phyloP scores from a whole-genome alignment of 2,797 vertebrate genomes.

The Cygnus olor region DNA sequence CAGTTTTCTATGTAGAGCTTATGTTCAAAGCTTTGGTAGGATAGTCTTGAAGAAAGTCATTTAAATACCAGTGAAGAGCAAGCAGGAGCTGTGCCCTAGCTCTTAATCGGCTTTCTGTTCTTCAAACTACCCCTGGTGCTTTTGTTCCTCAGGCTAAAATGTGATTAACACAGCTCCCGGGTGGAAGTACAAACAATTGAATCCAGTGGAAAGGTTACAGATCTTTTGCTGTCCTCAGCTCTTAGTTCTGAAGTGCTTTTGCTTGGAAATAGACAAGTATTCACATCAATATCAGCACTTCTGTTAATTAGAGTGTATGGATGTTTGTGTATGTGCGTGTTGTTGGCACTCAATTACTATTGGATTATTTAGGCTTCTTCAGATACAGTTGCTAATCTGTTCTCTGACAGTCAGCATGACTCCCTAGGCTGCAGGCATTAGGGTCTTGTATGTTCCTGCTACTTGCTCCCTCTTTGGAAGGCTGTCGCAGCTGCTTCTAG shows the following conservation, averaged over 20 bases:
- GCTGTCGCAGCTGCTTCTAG: background rate
- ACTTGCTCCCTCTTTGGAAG: background rate
- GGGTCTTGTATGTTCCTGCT: rapidly evolving
- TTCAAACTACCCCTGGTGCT: background rate
- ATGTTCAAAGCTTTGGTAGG: background rate
- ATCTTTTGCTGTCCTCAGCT: background rate
- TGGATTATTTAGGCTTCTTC: background rate
- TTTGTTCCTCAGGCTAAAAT: background rate
- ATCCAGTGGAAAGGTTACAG: background rate
- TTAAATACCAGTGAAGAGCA: background rate
- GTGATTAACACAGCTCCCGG: background rate
- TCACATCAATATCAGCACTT: rapidly evolving
- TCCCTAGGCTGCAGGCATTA: background rate
- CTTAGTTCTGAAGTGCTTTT: background rate
- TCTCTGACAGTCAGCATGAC: background rate
- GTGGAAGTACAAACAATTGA: background rate
- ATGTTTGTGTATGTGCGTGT: background rate
- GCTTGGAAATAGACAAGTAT: background rate
- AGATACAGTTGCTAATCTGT: background rate
- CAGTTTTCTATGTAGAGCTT: background rate
- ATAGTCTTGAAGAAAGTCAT: background rate
- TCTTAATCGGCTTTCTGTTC: background rate
- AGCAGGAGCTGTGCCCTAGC: background rate
- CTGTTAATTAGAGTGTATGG: rapidly evolving
- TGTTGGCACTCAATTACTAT: background rate